Conservation (phyloP, 2,797 vertebrate genomes). For the Neosalanx taihuensis region DNA sequence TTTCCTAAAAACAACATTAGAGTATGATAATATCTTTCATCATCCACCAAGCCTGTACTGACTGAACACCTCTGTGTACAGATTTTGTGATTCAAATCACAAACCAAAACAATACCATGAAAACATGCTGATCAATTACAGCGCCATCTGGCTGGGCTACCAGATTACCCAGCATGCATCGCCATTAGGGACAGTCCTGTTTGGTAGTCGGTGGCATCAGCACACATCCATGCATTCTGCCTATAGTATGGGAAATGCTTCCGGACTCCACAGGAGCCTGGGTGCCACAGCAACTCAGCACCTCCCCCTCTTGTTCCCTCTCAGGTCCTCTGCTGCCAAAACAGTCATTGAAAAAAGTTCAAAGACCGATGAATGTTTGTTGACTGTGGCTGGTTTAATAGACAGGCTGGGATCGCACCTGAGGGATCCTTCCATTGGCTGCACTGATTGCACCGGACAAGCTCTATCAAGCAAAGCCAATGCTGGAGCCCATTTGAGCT, state of each 20-base stretch:
- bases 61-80: background rate
- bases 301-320: background rate
- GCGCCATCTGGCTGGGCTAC: background rate
- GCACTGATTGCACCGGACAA: background rate
- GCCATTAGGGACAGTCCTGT: background rate
- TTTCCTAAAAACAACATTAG: no score
- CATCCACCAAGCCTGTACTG: background rate
- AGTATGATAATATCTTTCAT: no score
- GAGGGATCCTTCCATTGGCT: background rate
- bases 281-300: background rate
- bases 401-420: background rate
- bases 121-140: background rate
- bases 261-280: background rate
- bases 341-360: background rate
- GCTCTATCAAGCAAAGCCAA: background rate
- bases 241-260: background rate
- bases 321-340: background rate
- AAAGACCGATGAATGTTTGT: background rate
- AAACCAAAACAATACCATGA: slow-evolving; percentile 1
- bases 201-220: background rate
- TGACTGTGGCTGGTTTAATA: background rate
- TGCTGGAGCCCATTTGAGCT: background rate
- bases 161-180: background rate
- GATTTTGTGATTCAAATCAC: background rate
- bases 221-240: background rate